Evolutionary conservation across 2,113 vertebrate genomes (phyloP).

Genomic region (Perca fluviatilis): DNA sequence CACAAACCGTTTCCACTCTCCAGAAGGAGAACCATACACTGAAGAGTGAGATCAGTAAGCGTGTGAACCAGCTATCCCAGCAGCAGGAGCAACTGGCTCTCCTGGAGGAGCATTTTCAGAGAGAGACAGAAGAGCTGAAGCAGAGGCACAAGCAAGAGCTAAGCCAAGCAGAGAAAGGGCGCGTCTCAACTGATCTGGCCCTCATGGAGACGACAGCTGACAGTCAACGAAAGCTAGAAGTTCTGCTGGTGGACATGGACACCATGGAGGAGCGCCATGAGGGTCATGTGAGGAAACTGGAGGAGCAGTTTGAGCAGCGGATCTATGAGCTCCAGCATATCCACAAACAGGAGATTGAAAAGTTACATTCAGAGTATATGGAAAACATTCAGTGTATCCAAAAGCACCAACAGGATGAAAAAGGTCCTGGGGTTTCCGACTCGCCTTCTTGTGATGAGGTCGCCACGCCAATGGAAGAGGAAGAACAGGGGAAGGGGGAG

Average conservation of each 20-base stretch:
- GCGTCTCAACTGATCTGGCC: slow-evolving; percentile 81
- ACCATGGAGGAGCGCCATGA: slow-evolving; percentile 86
- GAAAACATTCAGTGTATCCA: slow-evolving; percentile 85
- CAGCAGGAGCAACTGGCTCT: slow-evolving; percentile 83
- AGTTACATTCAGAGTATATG: slow-evolving; percentile 86
- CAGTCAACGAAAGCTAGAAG: slow-evolving; percentile 85
- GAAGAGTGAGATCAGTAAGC: slow-evolving; percentile 84
- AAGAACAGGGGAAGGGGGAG: slow-evolving; percentile 54
- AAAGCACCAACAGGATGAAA: slow-evolving; percentile 75
- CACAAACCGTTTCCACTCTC: slow-evolving; percentile 82
- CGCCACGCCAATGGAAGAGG: slow-evolving; percentile 34
- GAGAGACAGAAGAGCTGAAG: slow-evolving; percentile 83
- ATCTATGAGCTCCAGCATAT: slow-evolving; percentile 88
- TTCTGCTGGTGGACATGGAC: slow-evolving; percentile 86
- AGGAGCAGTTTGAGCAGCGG: slow-evolving; percentile 89
- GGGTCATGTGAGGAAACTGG: slow-evolving; percentile 87
- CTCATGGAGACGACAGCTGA: slow-evolving; percentile 85
- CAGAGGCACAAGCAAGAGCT: slow-evolving; percentile 86
- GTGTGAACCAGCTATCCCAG: slow-evolving; percentile 82
- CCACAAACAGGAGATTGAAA: slow-evolving; percentile 88
- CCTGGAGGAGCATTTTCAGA: slow-evolving; percentile 83
- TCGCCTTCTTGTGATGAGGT: slow-evolving; percentile 1
- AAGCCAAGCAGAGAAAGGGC: slow-evolving; percentile 81
- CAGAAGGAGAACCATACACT: slow-evolving; percentile 89
- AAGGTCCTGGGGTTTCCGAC: slow-evolving; percentile 16